These are phyloP conservation scores for Oscheius sp. DNA, from an alignment of 1,140 invertebrate species.

Conservation along the genomic window DNA sequence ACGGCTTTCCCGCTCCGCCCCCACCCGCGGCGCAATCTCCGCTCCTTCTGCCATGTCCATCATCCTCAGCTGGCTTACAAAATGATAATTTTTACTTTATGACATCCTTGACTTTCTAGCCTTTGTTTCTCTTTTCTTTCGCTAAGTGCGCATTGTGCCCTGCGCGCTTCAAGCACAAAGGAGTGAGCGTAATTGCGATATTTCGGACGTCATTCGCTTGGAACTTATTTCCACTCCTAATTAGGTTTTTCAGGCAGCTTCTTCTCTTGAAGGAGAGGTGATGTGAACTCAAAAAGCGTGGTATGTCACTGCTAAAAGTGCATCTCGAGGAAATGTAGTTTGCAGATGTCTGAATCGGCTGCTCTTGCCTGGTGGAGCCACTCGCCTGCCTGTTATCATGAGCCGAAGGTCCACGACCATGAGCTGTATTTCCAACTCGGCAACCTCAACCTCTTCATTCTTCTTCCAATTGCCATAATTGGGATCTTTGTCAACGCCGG, in stretches of 20 bases:
- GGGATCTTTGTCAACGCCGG: constrained; percentile 55
- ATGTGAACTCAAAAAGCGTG: too few relatives aligned
- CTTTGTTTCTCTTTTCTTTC: constrained; percentile 1
- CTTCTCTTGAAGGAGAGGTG: not conserved
- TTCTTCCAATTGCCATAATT: constrained; percentile 53
- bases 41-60: not conserved
- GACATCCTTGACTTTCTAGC: not conserved
- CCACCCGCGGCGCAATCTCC: not conserved
- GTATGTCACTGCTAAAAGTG: too few relatives aligned
- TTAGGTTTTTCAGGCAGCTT: not conserved
- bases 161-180: too few relatives aligned
- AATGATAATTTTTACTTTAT: not conserved
- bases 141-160: not conserved
- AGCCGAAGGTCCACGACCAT: constrained; percentile 58
- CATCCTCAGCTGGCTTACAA: not conserved
- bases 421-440: constrained; percentile 54
- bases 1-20: not conserved
- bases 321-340: not conserved
- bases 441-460: constrained; percentile 49
- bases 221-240: not conserved
- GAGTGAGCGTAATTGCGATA: too few relatives aligned
- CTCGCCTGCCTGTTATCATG: constrained; percentile 51
- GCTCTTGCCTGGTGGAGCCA: constrained; percentile 21
- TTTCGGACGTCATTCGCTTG: too few relatives aligned
- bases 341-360: not conserved